Conservation (phyloP, 2,888 invertebrate genomes). For the Drosophila phalerata region DNA sequence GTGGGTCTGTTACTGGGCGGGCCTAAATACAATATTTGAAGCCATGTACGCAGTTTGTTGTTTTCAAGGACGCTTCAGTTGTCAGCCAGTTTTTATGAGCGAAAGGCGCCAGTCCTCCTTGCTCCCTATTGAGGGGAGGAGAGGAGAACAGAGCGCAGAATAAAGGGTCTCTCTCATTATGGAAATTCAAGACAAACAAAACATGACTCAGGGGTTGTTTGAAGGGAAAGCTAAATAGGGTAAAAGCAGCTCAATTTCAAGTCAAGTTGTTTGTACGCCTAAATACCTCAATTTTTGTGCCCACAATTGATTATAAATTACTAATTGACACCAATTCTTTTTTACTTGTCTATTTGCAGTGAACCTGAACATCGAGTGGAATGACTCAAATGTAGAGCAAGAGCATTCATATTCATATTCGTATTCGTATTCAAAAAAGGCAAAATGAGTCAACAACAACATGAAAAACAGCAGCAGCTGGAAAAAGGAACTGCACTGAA, state of each 20-base stretch:
- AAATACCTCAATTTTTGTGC: constrained; percentile 14
- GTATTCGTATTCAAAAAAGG: not conserved
- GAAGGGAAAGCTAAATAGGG: too few relatives aligned
- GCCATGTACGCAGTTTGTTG: constrained; percentile 22
- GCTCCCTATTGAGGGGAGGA: constrained; percentile 1
- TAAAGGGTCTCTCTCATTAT: constrained; percentile 21
- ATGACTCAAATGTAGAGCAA: constrained; percentile 39
- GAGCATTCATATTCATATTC: constrained; percentile 16
- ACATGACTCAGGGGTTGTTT: constrained; percentile 32
- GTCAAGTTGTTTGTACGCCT: constrained; percentile 13
- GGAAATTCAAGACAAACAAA: constrained; percentile 38
- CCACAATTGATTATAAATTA: constrained; percentile 37
- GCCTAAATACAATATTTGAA: constrained; percentile 6
- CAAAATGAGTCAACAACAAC: constrained; percentile 26
- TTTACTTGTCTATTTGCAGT: constrained; percentile 38
- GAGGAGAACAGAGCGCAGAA: too few relatives aligned
- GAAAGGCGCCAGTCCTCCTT: constrained; percentile 31
- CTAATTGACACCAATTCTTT: constrained; percentile 34
- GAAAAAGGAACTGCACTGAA: constrained; percentile 38
- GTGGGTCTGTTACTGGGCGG: not conserved
- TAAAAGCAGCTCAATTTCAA: constrained; percentile 1
- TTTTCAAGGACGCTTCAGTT: constrained; percentile 36
- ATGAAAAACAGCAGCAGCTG: constrained; percentile 37
- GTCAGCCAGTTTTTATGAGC: constrained; percentile 39
- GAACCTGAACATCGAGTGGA: constrained; percentile 23